phyloP scores from a whole-genome alignment of 2,113 vertebrate species.

The Trinectes maculatus region DNA sequence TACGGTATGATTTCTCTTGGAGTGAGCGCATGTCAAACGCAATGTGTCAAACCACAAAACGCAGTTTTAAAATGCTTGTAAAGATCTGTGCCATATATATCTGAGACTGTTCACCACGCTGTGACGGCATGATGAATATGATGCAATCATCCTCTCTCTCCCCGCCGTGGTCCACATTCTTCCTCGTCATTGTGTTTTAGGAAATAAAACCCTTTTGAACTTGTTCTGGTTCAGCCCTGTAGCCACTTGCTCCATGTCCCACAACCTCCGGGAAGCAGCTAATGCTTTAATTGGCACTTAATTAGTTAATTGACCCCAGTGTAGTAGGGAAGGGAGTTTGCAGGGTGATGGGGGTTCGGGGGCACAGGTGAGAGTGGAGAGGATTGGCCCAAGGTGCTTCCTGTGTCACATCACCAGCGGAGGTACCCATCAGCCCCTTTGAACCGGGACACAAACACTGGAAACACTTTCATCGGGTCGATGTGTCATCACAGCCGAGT shows the following conservation, averaged over 20 bases:
- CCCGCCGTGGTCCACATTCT: background rate
- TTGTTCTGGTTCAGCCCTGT: conserved; percentile 41
- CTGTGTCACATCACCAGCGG: conserved; percentile 72
- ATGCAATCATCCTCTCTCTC: conserved; percentile 24
- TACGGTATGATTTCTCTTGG: too few relatives aligned
- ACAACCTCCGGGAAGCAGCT: conserved; percentile 58
- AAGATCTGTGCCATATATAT: conserved; percentile 2
- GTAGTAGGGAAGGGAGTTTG: conserved; percentile 20
- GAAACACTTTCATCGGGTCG: conserved; percentile 77
- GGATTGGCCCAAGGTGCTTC: conserved; percentile 76
- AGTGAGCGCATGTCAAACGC: too few relatives aligned
- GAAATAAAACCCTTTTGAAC: conserved; percentile 57
- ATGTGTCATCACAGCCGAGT: conserved; percentile 76
- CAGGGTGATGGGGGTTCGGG: conserved; percentile 19
- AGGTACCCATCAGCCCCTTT: conserved; percentile 72
- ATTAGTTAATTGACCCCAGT: conserved; percentile 77
- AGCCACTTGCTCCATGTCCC: conserved; percentile 56
- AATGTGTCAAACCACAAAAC: background rate
- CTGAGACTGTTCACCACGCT: background rate
- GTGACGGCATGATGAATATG: background rate
- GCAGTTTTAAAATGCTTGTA: conserved; percentile 1
- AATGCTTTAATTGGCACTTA: conserved; percentile 77
- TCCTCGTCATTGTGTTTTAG: conserved; percentile 42
- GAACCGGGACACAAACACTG: conserved; percentile 75
- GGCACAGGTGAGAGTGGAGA: conserved; percentile 67